Conservation (phyloP, 1,140 invertebrate genomes). For the Marisa cornuarietis region DNA sequence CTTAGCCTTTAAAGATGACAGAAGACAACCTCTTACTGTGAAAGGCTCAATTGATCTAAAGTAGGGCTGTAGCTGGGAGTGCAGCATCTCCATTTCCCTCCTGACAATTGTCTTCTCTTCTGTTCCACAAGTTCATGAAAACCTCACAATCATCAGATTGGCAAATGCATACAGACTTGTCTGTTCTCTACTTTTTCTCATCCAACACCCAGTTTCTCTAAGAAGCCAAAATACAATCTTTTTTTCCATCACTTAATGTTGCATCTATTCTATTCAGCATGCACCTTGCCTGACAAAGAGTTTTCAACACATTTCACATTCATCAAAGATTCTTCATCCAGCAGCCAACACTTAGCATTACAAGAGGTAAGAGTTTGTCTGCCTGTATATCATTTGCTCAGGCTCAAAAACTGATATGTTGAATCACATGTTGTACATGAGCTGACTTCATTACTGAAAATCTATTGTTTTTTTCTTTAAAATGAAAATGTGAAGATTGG, state of each 20-base stretch:
- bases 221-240: background rate
- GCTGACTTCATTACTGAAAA: too few species aligned
- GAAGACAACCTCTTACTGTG: constrained; percentile 36
- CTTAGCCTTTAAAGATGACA: background rate
- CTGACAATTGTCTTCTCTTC: background rate
- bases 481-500: too few species aligned
- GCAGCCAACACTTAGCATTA: too few species aligned
- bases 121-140: background rate
- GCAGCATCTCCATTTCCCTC: constrained; percentile 20
- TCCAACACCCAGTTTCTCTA: constrained; percentile 12
- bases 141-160: background rate
- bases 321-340: too few species aligned
- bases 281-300: constrained; percentile 11
- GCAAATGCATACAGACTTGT: background rate
- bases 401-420: too few species aligned
- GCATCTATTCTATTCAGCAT: background rate
- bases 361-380: too few species aligned
- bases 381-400: too few species aligned
- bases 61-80: constrained; percentile 25
- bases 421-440: too few species aligned
- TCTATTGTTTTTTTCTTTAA: too few species aligned
- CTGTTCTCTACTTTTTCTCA: background rate
- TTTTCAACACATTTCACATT: background rate
- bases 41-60: constrained; percentile 40
- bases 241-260: too few species aligned